Evolutionary conservation across 2,113 vertebrate species (phyloP).

Genomic region (Ameiurus melas): DNA sequence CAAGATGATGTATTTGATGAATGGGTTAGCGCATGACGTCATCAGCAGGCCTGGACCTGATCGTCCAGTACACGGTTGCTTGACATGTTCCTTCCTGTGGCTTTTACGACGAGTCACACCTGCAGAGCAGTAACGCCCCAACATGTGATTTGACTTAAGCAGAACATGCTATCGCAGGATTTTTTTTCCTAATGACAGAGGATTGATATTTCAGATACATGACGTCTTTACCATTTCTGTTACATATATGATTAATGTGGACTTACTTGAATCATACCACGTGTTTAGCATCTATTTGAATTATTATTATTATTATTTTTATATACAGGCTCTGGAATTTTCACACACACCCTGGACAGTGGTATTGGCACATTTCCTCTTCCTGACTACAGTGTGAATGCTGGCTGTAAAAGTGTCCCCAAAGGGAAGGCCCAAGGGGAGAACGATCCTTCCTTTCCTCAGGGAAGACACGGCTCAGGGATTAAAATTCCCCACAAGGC

Average conservation of each 20-base stretch:
- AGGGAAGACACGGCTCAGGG: constrained; percentile 60
- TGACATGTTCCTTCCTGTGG: not conserved
- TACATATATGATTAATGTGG: not conserved
- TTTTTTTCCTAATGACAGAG: not conserved
- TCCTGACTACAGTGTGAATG: constrained; percentile 83
- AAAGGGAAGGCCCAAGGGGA: constrained; percentile 79
- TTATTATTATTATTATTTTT: not conserved
- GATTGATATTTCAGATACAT: not conserved
- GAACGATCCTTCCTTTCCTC: constrained; percentile 69
- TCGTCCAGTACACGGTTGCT: constrained; percentile 13
- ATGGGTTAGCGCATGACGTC: constrained; percentile 24
- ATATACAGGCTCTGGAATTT: constrained; percentile 82
- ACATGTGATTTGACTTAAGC: not conserved
- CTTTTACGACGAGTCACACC: constrained; percentile 23
- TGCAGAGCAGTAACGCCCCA: not conserved
- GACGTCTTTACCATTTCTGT: not conserved
- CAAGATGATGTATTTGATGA: constrained; percentile 29
- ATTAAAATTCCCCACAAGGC: constrained; percentile 83
- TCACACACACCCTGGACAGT: constrained; percentile 93
- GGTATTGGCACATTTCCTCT: constrained; percentile 95
- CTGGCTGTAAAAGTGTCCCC: constrained; percentile 79
- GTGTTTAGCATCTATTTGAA: not conserved
- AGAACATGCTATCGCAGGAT: not conserved
- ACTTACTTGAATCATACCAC: not conserved
- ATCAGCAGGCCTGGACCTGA: constrained; percentile 39